Percentiles rank a stretch among this genome's conserved stretches.
Conservation (phyloP, 2,113 vertebrate species). For the Ciconia maguari region DNA sequence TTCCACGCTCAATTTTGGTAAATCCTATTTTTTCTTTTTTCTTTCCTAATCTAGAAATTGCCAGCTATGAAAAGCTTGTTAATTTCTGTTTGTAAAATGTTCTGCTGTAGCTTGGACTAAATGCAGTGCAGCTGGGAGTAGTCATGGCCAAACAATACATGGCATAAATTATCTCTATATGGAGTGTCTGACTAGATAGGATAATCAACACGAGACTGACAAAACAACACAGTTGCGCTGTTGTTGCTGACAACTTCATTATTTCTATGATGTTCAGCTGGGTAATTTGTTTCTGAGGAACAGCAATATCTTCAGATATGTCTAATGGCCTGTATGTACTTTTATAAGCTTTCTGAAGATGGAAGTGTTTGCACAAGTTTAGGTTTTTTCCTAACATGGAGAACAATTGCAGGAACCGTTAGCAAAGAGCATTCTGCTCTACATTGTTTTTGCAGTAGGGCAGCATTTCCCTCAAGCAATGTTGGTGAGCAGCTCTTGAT, state of each 20-base stretch:
- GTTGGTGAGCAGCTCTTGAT: not conserved
- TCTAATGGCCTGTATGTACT: not conserved
- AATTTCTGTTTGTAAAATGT: constrained; percentile 51
- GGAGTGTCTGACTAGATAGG: constrained; percentile 27
- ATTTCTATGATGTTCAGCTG: constrained; percentile 26
- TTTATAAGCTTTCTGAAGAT: constrained; percentile 36
- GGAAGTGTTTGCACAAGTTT: not conserved
- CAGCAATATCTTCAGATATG: constrained; percentile 3
- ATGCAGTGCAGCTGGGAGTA: constrained; percentile 51
- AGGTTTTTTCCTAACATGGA: not conserved
- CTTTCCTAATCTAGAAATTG: constrained; percentile 61
- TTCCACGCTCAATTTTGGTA: not conserved
- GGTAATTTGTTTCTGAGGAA: constrained; percentile 31
- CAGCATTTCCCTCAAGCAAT: not conserved
- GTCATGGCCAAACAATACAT: constrained; percentile 35
- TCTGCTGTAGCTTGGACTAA: constrained; percentile 44
- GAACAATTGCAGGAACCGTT: not conserved
- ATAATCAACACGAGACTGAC: constrained; percentile 35
- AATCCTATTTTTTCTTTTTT: not conserved
- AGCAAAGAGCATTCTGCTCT: not conserved
- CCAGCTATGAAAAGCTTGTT: constrained; percentile 35
- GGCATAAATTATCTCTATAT: constrained; percentile 37
- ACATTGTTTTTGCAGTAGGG: not conserved
- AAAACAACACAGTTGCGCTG: not conserved
- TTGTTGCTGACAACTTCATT: constrained; percentile 61